Percentiles rank a stretch among this genome's conserved stretches.
Evolutionary conservation across 1,140 invertebrate species (phyloP).

Genomic region (Heliothis subflexa): DNA sequence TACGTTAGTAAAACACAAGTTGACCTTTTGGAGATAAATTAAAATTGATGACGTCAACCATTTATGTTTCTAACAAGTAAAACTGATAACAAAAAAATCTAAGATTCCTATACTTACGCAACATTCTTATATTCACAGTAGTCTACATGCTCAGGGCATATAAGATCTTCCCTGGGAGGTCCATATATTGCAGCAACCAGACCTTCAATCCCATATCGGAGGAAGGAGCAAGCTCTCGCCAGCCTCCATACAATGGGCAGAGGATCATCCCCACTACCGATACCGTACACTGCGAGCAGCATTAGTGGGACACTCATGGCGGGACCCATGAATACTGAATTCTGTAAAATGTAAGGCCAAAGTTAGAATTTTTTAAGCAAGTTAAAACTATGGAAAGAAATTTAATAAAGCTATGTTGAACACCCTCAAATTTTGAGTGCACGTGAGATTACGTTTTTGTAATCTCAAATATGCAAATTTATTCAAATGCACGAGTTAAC

Average conservation of each 20-base stretch:
- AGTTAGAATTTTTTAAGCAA: neutral
- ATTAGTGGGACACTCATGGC: constrained; percentile 91
- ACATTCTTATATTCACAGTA: constrained; percentile 91
- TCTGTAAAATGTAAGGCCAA: constrained; percentile 86
- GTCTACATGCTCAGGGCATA: constrained; percentile 88
- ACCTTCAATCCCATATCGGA: constrained; percentile 92
- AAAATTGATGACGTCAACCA: no score
- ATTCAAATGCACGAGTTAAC: no score
- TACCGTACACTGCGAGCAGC: constrained; percentile 91
- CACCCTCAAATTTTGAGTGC: no score
- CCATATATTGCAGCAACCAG: constrained; percentile 93
- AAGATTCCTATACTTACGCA: constrained; percentile 69
- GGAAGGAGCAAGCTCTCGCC: constrained; percentile 93
- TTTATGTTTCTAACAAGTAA: no score
- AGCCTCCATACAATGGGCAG: constrained; percentile 90
- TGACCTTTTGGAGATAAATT: no score
- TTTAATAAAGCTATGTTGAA: no score
- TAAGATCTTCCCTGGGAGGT: constrained; percentile 88
- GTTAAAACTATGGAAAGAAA: neutral
- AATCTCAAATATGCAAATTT: no score
- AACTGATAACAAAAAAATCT: neutral
- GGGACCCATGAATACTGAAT: constrained; percentile 92
- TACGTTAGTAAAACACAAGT: no score
- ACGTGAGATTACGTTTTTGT: no score
- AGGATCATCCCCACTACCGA: constrained; percentile 88